Conservation (phyloP, 2,888 invertebrate genomes). For the Agonopterix alstromeriana region DNA sequence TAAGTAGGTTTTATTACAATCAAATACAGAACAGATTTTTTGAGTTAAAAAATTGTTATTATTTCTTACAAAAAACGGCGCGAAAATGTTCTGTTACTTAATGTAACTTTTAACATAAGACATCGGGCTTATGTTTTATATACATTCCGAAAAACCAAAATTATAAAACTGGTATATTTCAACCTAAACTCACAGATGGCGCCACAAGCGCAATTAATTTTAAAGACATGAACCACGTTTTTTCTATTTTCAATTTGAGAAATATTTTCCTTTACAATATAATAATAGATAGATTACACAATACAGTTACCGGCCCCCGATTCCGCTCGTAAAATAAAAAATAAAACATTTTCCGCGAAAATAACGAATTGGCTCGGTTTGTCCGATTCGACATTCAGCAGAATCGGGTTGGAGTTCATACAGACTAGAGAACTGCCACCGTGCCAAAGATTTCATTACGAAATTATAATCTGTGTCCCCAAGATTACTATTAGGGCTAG, state of each 20-base stretch:
- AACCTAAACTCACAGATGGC: neutral
- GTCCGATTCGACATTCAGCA: neutral
- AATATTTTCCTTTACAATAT: slow-evolving; percentile 1
- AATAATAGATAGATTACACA: slow-evolving; percentile 7
- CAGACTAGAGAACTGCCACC: slow-evolving; percentile 18
- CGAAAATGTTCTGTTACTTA: too few species aligned
- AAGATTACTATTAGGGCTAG: too few species aligned
- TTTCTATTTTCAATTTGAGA: slow-evolving; percentile 1
- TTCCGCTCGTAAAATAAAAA: neutral
- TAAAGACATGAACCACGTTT: neutral
- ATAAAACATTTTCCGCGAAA: neutral
- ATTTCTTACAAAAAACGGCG: too few species aligned
- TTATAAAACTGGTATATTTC: neutral
- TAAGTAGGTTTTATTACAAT: too few species aligned
- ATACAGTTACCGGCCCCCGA: slow-evolving; percentile 11
- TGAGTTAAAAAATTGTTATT: too few species aligned
- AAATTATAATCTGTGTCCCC: neutral
- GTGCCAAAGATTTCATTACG: slow-evolving; percentile 23
- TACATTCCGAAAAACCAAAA: too few species aligned
- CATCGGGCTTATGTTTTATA: too few species aligned
- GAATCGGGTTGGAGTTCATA: neutral
- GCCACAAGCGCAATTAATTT: too few species aligned
- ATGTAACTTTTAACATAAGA: too few species aligned
- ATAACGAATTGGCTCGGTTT: neutral
- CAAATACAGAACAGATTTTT: too few species aligned